Evolutionary conservation across 2,797 vertebrate species (phyloP).

Genomic region (Gobionotothen gibberifrons): DNA sequence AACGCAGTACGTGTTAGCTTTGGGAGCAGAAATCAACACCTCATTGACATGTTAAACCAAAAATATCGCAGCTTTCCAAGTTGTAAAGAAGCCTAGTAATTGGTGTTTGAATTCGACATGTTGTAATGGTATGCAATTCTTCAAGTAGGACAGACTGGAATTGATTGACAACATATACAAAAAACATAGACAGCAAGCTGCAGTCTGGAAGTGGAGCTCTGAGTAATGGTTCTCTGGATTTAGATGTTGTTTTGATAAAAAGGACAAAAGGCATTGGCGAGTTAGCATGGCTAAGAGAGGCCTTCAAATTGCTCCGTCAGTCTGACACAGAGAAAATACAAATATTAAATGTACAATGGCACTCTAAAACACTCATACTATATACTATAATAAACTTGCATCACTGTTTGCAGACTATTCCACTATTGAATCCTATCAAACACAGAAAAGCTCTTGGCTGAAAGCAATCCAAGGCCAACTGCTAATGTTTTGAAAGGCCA

Average conservation of each 20-base stretch:
- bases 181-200: conserved; percentile 18
- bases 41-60: background rate
- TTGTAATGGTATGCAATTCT: conserved; percentile 24
- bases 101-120: conserved; percentile 31
- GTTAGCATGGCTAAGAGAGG: background rate
- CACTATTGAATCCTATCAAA: background rate
- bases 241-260: conserved; percentile 1
- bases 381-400: too few species aligned
- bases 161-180: conserved; percentile 22
- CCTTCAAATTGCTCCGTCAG: background rate
- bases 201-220: background rate
- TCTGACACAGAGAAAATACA: background rate
- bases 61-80: conserved; percentile 11
- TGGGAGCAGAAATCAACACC: background rate
- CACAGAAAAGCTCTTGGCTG: conserved; percentile 15
- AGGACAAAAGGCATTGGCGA: background rate
- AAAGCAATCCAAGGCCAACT: conserved; percentile 5
- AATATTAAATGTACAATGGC: background rate
- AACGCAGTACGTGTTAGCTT: background rate
- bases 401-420: background rate
- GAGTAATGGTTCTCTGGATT: background rate
- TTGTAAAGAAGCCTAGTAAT: conserved; percentile 17
- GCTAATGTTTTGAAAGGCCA: conserved; percentile 30
- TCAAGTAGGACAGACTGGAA: conserved; percentile 22
- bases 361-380: too few species aligned